Base-by-base conservation (phyloP, 2,797 vertebrate species). In the Acanthiza pusilla region DNA sequence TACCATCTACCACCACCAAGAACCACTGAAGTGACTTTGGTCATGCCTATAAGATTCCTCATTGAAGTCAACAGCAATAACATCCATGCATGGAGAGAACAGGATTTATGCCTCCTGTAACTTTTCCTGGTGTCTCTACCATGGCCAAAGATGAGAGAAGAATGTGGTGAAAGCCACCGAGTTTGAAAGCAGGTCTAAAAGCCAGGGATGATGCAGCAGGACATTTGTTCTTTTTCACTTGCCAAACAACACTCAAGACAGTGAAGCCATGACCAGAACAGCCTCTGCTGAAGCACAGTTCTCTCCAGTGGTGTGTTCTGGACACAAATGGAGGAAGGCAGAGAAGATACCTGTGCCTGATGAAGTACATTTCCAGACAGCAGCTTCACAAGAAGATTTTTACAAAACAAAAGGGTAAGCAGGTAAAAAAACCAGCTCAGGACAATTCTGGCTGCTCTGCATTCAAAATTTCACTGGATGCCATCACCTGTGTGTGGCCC, bases 381-480 rank as follows among this genome's bases (percentile, higher is more conserved):
- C 29, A 67, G 66, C 23, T 92, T 42, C 65, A 66, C 47, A 50
- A 47, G 42, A 72, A 40, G 45, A 29, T 34, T 90, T 90, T 87
- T 71, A 74, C 14, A 66, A 51, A 94, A 83, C 23, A 68, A 50
- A 90, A 79, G n/a, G 7, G 27, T 54, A n/a, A 85, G 14, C 25
- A 77, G 55, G 15, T 34, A 25, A 78, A 72, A 70, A 60, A 42
- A 2, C 0, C 45, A 79, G 16, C 29, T 81, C 25, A 50, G 71
- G 80, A 73, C 53, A 73, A 63, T 86, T 92, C 1, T 76, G 85
- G 30, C 48, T 50, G 53, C 48, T 90, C 67, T 67, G 55, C 45
- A 54, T n/a, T 66, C 45, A 77, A 78, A 40, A 89, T 75, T 93
- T 95, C 80, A 82, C 67, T 40, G 57, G 63, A 95, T 85, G 84